phyloP scores from a whole-genome alignment of 1,140 invertebrate species.

The Hypothenemus hampei region DNA sequence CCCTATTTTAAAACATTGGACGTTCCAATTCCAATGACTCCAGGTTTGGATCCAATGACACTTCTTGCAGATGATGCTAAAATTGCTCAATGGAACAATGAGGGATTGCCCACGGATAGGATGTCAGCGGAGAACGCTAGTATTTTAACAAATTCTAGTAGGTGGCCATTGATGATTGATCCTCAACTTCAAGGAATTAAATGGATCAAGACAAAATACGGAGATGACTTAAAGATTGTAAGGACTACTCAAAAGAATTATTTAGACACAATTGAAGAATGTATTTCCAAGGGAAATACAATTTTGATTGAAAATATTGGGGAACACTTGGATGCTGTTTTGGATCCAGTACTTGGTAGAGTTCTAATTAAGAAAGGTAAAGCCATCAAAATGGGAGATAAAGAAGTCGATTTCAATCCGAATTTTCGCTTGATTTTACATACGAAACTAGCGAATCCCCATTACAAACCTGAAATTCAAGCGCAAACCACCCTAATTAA shows the following conservation, averaged over 20 bases:
- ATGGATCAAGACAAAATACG: constrained; percentile 88
- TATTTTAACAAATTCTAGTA: constrained; percentile 80
- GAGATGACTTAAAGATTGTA: constrained; percentile 65
- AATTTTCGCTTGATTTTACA: constrained; percentile 85
- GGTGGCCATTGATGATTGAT: constrained; percentile 95
- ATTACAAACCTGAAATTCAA: constrained; percentile 96
- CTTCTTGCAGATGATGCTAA: constrained; percentile 87
- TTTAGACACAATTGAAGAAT: constrained; percentile 77
- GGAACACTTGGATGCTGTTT: constrained; percentile 82
- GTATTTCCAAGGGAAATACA: constrained; percentile 66
- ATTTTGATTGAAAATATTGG: constrained; percentile 87
- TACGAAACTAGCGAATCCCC: constrained; percentile 91
- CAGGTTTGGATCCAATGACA: constrained; percentile 71
- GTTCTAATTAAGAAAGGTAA: constrained; percentile 81
- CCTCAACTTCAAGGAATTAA: constrained; percentile 89
- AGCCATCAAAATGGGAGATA: constrained; percentile 77
- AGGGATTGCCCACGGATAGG: constrained; percentile 83
- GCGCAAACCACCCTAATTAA: constrained; percentile 93
- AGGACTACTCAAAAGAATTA: constrained; percentile 76
- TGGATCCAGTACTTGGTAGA: constrained; percentile 84
- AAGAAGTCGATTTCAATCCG: constrained; percentile 83
- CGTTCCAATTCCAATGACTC: constrained; percentile 68
- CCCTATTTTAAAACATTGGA: constrained; percentile 61
- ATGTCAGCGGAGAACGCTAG: constrained; percentile 95
- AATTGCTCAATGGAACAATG: constrained; percentile 91